Base-by-base conservation (phyloP, 2,888 invertebrate genomes). In the Reticulitermes lucifugus region DNA sequence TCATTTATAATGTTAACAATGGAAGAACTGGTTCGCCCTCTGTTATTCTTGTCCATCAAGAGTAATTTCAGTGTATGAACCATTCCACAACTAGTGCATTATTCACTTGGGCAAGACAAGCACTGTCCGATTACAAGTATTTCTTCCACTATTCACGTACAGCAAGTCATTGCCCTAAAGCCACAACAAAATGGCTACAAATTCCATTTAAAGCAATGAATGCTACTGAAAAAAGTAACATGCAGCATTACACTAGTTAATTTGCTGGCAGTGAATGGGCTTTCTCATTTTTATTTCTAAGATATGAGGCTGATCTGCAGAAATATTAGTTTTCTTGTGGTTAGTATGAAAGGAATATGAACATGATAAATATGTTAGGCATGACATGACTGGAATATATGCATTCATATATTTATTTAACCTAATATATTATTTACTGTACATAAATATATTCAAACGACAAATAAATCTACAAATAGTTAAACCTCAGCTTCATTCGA, bases 41-140 rank as follows among this genome's bases (percentile, higher is more conserved):
- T 6, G 41, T 29, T 21, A 14, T 41, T 73, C 41, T 41, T 21
- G 35, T 41, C 35, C 70, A 70, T 25, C 14, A 70, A 25, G 25
- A 70, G 18, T 18, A 55, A 14, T 55, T 18, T 18, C 14, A 18
- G 55, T 18, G 4, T 55, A 55, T 55, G 12, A 55, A 55, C 55
- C 55, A 55, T 18, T 55, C 55, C 55, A 55, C 55, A 55, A 55
- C 18, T 12, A 18, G 55, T 18, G 55, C 18, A 65, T 65, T 65
- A 25, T 25, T 25, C 65, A 65, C 65, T 25, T 25, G 65, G n/a
- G n/a, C 65, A 65, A 14, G 65, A 25, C 65, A 25, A 65, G 25
- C 65, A 65, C 65, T 65, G 46, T 77, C 79, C 55, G 79, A 79
- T 79, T 79, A 79, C 79, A 79, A 79, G 79, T 79, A 79, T 55